These are phyloP conservation scores for Acrocephalus arundinaceus DNA, from an alignment of 2,113 vertebrate genomes.

Conservation along the genomic window DNA sequence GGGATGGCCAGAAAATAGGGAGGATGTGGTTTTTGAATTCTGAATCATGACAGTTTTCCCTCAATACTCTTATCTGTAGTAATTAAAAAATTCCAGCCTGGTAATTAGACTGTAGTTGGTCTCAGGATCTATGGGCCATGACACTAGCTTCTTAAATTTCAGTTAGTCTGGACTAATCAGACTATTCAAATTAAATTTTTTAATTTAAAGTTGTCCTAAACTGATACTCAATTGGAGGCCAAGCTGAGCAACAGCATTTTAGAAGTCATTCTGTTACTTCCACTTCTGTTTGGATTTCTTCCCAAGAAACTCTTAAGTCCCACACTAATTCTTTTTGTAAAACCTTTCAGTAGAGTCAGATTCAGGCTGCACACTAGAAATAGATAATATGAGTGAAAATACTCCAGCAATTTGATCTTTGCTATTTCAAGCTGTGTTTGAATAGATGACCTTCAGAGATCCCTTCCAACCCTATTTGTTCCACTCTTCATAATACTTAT, in stretches of 20 bases:
- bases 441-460: not conserved
- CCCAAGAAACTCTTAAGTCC: not conserved
- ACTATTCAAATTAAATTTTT: constrained; percentile 18
- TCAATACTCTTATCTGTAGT: constrained; percentile 10
- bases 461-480: not conserved
- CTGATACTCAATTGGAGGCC: not conserved
- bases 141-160: constrained; percentile 17
- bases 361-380: not conserved
- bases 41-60: constrained; percentile 42
- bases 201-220: constrained; percentile 25
- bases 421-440: not conserved
- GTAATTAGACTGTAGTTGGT: constrained; percentile 13
- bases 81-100: constrained; percentile 39
- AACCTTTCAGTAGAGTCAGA: not conserved
- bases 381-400: not conserved
- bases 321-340: not conserved
- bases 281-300: constrained; percentile 2
- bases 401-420: not conserved
- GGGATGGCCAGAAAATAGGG: constrained; percentile 21
- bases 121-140: not conserved
- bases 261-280: not conserved
- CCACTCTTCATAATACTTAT: not conserved
- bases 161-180: not conserved
- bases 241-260: not conserved
- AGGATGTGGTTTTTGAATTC: constrained; percentile 60